These are phyloP conservation scores for Drosophila prolongata DNA, from an alignment of 2,888 invertebrate genomes.

Conservation along the genomic window DNA sequence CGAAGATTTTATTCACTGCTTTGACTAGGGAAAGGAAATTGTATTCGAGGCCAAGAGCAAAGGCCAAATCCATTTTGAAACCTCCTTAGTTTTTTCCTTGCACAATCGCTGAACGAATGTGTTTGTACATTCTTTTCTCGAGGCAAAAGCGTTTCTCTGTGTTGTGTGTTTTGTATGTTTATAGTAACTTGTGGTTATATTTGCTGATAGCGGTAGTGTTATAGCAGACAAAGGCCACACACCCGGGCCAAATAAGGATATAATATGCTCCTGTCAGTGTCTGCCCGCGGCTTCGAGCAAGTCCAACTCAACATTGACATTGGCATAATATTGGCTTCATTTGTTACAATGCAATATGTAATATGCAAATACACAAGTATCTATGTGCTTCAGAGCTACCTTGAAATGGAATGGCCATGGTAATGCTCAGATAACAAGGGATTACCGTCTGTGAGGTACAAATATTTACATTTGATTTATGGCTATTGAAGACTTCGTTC, in stretches of 20 bases:
- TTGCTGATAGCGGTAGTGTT: constrained; percentile 25
- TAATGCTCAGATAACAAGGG: constrained; percentile 24
- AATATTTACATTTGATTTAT: constrained; percentile 5
- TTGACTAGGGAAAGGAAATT: constrained; percentile 23
- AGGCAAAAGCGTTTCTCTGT: constrained; percentile 31
- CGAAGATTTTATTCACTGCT: constrained; percentile 22
- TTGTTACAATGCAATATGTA: constrained; percentile 27
- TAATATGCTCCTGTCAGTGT: constrained; percentile 30
- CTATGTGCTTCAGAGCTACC: background rate
- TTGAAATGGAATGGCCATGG: constrained; percentile 3
- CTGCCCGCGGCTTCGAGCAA: constrained; percentile 30
- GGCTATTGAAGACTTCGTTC: background rate
- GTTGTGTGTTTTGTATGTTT: constrained; percentile 22
- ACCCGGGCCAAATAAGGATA: constrained; percentile 26
- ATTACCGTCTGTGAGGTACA: constrained; percentile 7
- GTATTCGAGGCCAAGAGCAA: constrained; percentile 23
- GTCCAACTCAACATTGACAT: constrained; percentile 45
- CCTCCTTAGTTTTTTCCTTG: constrained; percentile 1
- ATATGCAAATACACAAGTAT: constrained; percentile 32
- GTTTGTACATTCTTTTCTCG: constrained; percentile 23
- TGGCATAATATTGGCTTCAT: constrained; percentile 45
- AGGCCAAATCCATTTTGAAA: constrained; percentile 33
- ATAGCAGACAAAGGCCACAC: constrained; percentile 26
- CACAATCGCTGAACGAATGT: constrained; percentile 16
- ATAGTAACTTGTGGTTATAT: constrained; percentile 28